Conservation (phyloP, 2,888 invertebrate species). For the Dorcus parallelipipedus region DNA sequence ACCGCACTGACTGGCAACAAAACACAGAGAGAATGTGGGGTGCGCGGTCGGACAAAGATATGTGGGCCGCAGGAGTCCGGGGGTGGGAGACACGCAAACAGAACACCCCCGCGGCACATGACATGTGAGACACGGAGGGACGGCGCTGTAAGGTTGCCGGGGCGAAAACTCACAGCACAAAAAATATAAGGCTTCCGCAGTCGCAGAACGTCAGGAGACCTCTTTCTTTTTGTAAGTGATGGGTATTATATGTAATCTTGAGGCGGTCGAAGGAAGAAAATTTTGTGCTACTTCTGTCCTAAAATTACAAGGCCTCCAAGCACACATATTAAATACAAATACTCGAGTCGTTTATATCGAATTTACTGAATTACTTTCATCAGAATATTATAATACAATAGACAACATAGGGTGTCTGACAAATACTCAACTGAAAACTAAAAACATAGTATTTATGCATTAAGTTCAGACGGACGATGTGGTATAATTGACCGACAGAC, state of each 20-base stretch:
- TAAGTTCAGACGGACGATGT: no score
- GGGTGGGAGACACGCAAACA: constrained; percentile 30
- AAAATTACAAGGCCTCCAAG: no score
- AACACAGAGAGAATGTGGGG: constrained; percentile 8
- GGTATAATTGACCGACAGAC: no score
- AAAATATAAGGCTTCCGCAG: constrained; percentile 29
- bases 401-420: no score
- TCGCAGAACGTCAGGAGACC: constrained; percentile 20
- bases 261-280: constrained; percentile 12
- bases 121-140: constrained; percentile 31
- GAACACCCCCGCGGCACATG: constrained; percentile 31
- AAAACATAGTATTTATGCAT: no score
- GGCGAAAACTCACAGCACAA: constrained; percentile 24
- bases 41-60: constrained; percentile 26
- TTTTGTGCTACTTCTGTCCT: not conserved
- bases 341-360: no score
- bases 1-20: not conserved
- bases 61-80: constrained; percentile 21
- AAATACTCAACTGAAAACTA: no score
- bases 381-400: no score
- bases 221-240: constrained; percentile 23
- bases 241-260: constrained; percentile 28
- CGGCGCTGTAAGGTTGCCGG: constrained; percentile 29
- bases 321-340: no score
- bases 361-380: no score